A percentile compares a stretch with the other conserved stretches of the same genome.
phyloP scores from a whole-genome alignment of 2,797 vertebrate species.

The Coracias cyanogaster region DNA sequence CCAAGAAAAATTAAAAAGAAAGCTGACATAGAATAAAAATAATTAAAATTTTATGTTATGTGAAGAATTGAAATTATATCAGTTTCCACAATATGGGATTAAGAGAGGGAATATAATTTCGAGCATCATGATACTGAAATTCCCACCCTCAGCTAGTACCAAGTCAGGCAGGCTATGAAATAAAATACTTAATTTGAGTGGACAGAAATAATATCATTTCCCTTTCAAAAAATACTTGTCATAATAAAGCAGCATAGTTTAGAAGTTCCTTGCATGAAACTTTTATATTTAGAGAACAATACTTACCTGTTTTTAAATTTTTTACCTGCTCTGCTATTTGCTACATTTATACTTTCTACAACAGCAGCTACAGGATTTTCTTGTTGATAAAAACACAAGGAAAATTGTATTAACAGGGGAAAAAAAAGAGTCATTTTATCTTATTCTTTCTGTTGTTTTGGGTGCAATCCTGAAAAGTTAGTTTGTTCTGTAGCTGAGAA shows the following conservation, averaged over 20 bases:
- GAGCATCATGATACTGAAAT: neutral
- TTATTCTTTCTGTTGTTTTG: neutral
- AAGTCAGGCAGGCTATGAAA: neutral
- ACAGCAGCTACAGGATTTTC: neutral
- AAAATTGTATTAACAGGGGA: neutral
- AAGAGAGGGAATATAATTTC: neutral
- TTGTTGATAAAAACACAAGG: neutral
- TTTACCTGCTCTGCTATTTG: neutral
- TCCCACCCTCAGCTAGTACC: neutral
- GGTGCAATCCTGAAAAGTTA: neutral
- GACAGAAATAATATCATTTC: neutral
- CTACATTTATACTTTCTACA: neutral
- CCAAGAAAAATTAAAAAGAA: neutral
- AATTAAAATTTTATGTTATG: accelerated
- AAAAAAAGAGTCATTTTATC: neutral
- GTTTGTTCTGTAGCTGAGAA: neutral
- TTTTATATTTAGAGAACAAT: neutral
- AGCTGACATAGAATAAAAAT: neutral
- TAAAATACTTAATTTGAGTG: neutral
- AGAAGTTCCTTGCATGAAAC: neutral
- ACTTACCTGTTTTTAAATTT: neutral
- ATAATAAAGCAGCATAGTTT: neutral
- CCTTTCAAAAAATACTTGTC: neutral
- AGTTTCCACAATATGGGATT: neutral
- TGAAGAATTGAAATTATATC: neutral